A percentile compares a stretch with the other conserved stretches of the same genome.
Conservation (phyloP, 2,113 vertebrate genomes). For the Onychorhynchus coronatus region DNA sequence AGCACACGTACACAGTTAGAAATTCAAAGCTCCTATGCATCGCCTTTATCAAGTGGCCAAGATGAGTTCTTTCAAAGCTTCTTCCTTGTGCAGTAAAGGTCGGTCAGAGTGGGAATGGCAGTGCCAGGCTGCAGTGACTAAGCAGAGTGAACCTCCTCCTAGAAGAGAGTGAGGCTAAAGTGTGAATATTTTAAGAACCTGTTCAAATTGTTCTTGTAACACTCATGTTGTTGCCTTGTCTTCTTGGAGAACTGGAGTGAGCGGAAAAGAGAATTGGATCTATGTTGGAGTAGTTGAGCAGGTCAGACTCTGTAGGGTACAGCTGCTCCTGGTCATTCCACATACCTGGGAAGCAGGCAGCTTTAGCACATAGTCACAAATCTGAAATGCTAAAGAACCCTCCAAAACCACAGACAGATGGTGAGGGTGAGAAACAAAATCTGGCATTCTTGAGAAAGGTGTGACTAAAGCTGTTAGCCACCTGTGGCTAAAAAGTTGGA, state of each 20-base stretch:
- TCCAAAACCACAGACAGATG: neutral
- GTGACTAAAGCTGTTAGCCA: neutral
- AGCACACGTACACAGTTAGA: neutral
- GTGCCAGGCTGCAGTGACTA: neutral
- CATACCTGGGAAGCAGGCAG: neutral
- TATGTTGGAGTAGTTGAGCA: neutral
- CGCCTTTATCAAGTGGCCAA: neutral
- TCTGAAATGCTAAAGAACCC: neutral
- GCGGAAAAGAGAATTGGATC: neutral
- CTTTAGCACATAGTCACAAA: neutral
- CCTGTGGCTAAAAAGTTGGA: neutral
- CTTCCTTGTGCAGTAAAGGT: neutral
- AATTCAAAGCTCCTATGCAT: neutral
- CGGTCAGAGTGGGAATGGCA: neutral
- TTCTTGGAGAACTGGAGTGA: neutral
- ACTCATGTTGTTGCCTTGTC: neutral
- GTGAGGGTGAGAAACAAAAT: neutral
- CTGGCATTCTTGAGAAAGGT: neutral
- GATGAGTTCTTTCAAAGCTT: neutral
- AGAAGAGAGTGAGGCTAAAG: neutral
- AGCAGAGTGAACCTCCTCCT: neutral
- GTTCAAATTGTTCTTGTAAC: neutral
- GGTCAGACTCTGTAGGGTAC: fast-evolving
- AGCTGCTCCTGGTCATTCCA: neutral
- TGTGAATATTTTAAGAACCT: neutral